Evolutionary conservation across 2,888 invertebrate genomes (phyloP).

Genomic region (Alentia gelatinosa): DNA sequence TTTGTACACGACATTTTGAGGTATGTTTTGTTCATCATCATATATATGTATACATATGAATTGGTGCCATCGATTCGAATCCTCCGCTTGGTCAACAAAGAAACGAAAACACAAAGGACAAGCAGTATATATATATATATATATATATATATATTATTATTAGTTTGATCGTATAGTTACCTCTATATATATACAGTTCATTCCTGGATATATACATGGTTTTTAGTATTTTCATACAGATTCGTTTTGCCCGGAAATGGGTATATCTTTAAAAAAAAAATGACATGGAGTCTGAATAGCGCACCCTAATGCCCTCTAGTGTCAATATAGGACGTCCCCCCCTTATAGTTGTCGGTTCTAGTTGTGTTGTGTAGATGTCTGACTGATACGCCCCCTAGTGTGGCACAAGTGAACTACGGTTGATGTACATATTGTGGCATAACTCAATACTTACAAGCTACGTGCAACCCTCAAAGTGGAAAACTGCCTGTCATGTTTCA

Average conservation of each 20-base stretch:
- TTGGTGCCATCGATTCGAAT: background rate
- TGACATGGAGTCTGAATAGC: conserved; percentile 17
- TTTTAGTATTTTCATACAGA: conserved; percentile 6
- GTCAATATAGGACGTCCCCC: background rate
- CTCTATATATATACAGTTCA: background rate
- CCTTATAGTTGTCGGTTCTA: background rate
- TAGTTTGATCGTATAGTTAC: background rate
- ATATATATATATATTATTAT: background rate
- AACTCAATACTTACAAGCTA: background rate
- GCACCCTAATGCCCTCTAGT: conserved; percentile 14
- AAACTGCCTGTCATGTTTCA: background rate
- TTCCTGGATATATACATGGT: background rate
- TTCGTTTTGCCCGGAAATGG: background rate
- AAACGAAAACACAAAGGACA: background rate
- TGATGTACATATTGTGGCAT: conserved; percentile 2
- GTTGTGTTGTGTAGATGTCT: background rate
- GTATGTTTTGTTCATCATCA: conserved; percentile 42
- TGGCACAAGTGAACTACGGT: too few species aligned
- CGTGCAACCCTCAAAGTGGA: background rate
- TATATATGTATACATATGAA: too few species aligned
- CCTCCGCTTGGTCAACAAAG: background rate
- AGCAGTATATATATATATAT: background rate
- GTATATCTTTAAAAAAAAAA: background rate
- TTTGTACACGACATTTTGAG: conserved; percentile 35
- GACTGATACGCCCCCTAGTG: background rate